Evolutionary conservation across 2,113 vertebrate species (phyloP).

Genomic region (Ia io): DNA sequence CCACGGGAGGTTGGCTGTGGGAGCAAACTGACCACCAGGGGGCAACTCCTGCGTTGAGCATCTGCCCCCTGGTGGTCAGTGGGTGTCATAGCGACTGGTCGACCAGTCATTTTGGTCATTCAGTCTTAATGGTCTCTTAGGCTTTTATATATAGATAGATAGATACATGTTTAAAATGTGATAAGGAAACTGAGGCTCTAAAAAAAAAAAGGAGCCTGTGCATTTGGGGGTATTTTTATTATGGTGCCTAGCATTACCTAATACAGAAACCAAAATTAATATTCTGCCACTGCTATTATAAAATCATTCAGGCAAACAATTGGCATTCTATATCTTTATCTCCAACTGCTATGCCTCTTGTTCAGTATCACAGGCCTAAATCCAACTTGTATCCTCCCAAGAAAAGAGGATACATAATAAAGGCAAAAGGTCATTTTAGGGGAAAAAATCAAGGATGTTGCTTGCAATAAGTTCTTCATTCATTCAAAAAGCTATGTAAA

Average conservation of each 20-base stretch:
- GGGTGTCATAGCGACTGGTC: no score
- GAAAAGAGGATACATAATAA: background rate
- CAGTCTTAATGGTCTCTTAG: no score
- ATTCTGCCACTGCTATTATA: background rate
- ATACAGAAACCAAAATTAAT: background rate
- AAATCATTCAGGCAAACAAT: background rate
- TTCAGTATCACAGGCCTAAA: background rate
- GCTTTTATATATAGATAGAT: no score
- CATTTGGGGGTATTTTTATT: background rate
- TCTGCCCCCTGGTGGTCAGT: no score
- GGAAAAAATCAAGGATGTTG: background rate
- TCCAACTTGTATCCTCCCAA: background rate
- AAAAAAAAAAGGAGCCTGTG: background rate
- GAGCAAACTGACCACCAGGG: no score
- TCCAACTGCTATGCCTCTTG: background rate
- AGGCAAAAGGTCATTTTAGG: background rate
- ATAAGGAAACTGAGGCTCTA: background rate
- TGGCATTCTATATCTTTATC: background rate
- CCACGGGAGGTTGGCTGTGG: no score
- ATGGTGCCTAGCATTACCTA: background rate
- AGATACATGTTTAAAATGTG: background rate
- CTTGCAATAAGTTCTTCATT: background rate
- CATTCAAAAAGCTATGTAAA: background rate
- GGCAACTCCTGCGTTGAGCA: no score
- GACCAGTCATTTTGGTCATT: no score